phyloP scores from a whole-genome alignment of 2,797 vertebrate genomes.

The Dallia pectoralis region DNA sequence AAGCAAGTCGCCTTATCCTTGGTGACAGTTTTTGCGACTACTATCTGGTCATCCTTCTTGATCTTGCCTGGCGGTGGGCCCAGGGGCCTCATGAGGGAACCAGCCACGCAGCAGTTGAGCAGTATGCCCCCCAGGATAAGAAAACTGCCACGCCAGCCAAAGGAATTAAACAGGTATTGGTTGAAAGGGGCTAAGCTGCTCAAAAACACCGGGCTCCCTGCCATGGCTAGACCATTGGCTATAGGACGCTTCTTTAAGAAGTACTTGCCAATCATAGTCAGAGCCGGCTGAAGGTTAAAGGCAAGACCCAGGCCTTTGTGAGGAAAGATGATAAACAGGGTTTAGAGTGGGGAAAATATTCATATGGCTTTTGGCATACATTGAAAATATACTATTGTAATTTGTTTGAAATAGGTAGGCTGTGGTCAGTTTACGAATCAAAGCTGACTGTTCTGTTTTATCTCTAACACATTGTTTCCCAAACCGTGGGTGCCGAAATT shows the following conservation, averaged over 20 bases:
- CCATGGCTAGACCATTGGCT: slow-evolving; percentile 94
- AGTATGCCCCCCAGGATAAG: slow-evolving; percentile 88
- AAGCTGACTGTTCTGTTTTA: background rate
- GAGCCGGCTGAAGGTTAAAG: slow-evolving; percentile 94
- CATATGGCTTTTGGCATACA: background rate
- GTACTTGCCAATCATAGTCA: slow-evolving; percentile 96
- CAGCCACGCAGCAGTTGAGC: slow-evolving; percentile 93
- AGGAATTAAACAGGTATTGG: slow-evolving; percentile 90
- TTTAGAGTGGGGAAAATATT: background rate
- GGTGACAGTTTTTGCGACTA: slow-evolving; percentile 32
- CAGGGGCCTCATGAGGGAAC: slow-evolving; percentile 91
- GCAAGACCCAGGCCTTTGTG: slow-evolving; percentile 88
- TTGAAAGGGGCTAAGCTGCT: slow-evolving; percentile 94
- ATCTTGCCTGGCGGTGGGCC: slow-evolving; percentile 47
- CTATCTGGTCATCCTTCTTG: slow-evolving; percentile 71
- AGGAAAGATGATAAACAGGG: slow-evolving; percentile 19
- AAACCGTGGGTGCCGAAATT: background rate
- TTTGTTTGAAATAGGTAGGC: background rate
- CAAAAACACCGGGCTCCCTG: slow-evolving; percentile 95
- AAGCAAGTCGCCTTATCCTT: slow-evolving; percentile 64
- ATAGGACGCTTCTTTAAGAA: slow-evolving; percentile 91
- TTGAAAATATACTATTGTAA: background rate
- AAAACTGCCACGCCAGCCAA: slow-evolving; percentile 96
- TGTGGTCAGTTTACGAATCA: background rate
- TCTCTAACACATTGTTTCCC: background rate